phyloP scores from a whole-genome alignment of 2,797 vertebrate genomes.

The Sarcophilus harrisii region DNA sequence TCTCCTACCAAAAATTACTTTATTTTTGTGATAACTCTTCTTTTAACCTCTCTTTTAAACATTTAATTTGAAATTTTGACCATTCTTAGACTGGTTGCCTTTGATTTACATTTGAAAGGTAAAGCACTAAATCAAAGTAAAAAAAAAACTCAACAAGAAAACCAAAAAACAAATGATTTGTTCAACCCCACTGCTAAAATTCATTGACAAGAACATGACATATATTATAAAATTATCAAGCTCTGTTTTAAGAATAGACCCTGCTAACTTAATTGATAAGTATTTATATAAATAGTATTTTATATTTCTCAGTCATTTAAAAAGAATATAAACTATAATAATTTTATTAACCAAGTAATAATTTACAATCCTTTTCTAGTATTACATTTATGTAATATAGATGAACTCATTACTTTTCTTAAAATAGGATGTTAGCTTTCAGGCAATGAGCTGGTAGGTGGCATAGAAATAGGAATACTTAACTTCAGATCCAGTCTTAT shows the following conservation, averaged over 20 bases:
- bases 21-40: slow-evolving; percentile 54
- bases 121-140: slow-evolving; percentile 59
- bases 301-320: neutral
- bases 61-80: slow-evolving; percentile 63
- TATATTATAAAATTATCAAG: neutral
- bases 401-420: neutral
- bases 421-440: neutral
- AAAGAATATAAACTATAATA: neutral
- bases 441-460: neutral
- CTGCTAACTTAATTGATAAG: neutral
- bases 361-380: neutral
- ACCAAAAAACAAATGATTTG: neutral
- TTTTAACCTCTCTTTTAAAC: slow-evolving; percentile 49
- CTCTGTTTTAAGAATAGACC: neutral
- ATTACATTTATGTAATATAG: neutral
- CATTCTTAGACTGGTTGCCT: slow-evolving; percentile 7
- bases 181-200: neutral
- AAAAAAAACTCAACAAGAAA: slow-evolving; percentile 51
- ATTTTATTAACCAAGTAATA: neutral
- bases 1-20: neutral
- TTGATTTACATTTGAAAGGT: slow-evolving; percentile 61
- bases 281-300: neutral
- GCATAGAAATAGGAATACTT: neutral
- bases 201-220: slow-evolving; percentile 17
- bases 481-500: neutral